These are phyloP conservation scores for Phoxinus phoxinus DNA, from an alignment of 2,113 vertebrate genomes.

Conservation along the genomic window DNA sequence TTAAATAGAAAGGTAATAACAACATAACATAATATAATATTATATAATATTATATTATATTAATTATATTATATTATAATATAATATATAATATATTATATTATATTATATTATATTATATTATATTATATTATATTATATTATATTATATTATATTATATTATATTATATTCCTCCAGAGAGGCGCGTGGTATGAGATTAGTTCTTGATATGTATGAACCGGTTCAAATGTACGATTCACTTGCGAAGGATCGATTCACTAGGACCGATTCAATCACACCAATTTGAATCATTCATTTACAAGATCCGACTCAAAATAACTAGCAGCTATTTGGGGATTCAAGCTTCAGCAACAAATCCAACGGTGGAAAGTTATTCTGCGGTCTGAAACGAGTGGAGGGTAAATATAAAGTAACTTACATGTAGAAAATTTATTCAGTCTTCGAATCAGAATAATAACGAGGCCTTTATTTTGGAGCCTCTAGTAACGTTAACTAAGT, in stretches of 20 bases:
- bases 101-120: background rate
- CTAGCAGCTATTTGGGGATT: no score
- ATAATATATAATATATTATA: background rate
- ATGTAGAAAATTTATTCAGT: background rate
- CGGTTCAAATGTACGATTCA: background rate
- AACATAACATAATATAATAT: no score
- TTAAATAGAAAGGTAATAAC: background rate
- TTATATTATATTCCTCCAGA: background rate
- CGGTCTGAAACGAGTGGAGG: background rate
- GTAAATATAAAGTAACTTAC: background rate
- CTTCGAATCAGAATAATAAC: background rate
- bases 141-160: background rate
- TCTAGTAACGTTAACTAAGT: background rate
- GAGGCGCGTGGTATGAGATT: no score
- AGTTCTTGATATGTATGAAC: background rate
- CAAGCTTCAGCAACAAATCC: background rate
- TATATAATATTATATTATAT: no score
- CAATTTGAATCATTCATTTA: background rate
- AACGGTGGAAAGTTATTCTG: background rate
- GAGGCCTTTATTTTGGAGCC: background rate
- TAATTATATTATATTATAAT: background rate
- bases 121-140: background rate
- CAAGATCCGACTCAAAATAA: background rate
- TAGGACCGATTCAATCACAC: background rate
- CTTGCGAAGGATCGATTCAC: background rate